Evolutionary conservation across 2,797 vertebrate genomes (phyloP).

Genomic region (Diglossa cyanea): DNA sequence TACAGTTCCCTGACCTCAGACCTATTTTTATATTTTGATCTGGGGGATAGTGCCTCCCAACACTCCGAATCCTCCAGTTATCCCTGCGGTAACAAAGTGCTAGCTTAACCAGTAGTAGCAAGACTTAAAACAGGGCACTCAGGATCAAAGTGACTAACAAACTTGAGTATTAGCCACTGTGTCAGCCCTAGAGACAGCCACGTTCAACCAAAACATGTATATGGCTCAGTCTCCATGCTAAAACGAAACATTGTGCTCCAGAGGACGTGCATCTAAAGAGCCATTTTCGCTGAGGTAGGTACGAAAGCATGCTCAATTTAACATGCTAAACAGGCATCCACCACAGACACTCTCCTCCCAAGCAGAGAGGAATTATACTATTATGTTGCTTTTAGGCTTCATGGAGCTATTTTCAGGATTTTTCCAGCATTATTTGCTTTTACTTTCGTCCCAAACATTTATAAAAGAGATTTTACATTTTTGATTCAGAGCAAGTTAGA

Average conservation of each 20-base stretch:
- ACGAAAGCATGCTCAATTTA: slow-evolving; percentile 31
- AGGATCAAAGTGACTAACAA: slow-evolving; percentile 79
- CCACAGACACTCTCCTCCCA: background rate
- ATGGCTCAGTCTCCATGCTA: slow-evolving; percentile 51
- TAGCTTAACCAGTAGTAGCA: slow-evolving; percentile 75
- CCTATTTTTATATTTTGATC: slow-evolving; percentile 83
- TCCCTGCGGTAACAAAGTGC: slow-evolving; percentile 75
- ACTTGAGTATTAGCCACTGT: slow-evolving; percentile 71
- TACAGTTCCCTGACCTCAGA: slow-evolving; percentile 79
- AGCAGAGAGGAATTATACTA: slow-evolving; percentile 14
- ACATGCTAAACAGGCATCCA: background rate
- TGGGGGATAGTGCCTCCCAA: slow-evolving; percentile 75
- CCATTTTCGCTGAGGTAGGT: background rate
- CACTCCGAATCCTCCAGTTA: slow-evolving; percentile 76
- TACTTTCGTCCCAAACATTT: slow-evolving; percentile 26
- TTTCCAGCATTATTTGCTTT: slow-evolving; percentile 7
- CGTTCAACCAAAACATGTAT: slow-evolving; percentile 49
- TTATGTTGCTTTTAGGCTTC: background rate
- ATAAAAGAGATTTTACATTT: slow-evolving; percentile 47
- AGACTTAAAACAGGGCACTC: slow-evolving; percentile 77
- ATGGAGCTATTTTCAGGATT: background rate
- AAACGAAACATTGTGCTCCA: slow-evolving; percentile 18
- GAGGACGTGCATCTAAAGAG: slow-evolving; percentile 2
- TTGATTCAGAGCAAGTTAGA: slow-evolving; percentile 42
- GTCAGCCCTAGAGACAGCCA: slow-evolving; percentile 64